Evolutionary conservation across 2,797 vertebrate genomes (phyloP), one percentile per base, ranked within the genome.

Genomic region (Cryptoblepharus egeriae): DNA sequence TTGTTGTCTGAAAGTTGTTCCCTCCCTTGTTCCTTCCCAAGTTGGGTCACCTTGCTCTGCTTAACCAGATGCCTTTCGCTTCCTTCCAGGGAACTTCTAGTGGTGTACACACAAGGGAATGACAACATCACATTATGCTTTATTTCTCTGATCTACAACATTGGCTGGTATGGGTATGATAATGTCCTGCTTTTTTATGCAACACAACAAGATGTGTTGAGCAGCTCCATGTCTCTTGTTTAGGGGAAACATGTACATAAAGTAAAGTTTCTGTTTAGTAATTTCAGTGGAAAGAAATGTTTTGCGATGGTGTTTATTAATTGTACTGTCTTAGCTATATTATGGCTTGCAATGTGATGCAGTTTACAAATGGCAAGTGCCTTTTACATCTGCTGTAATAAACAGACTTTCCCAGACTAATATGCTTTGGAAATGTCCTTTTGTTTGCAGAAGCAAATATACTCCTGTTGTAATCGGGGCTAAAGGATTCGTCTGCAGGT

Each of bases 371-470:
- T 79, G 65, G 28, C 10, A 67, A 87, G 57, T 6, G 1, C 81
- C 79, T 93, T 55, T 45, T 88, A 58, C 0, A 71, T 87, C 85
- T 85, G 84, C 83, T 35, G 0, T 88, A 77, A 63, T 73, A 89
- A 90, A 88, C 83, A 84, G 84, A 80, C 63, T 86, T 85, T 87
- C 76, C 83, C 77, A 89, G 72, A 69, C 81, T 90, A 71, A 82
- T 82, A 55, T 89, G 74, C 30, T 91, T 83, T 87, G 89, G 81
- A 90, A 92, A 86, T 77, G 85, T 67, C 85, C 85, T 90, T 45
- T 93, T 87, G 84, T 93, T 91, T 85, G 3, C 49, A 87, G 90
- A 90, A 79, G 85, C 81, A 80, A 87, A 83, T 88, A 81, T 85
- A 74, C 88, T 90, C 88, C 85, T 87, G 85, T 90, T 93, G 85